Conservation (phyloP, 2,888 invertebrate genomes). For the Heteropelma amictum region DNA sequence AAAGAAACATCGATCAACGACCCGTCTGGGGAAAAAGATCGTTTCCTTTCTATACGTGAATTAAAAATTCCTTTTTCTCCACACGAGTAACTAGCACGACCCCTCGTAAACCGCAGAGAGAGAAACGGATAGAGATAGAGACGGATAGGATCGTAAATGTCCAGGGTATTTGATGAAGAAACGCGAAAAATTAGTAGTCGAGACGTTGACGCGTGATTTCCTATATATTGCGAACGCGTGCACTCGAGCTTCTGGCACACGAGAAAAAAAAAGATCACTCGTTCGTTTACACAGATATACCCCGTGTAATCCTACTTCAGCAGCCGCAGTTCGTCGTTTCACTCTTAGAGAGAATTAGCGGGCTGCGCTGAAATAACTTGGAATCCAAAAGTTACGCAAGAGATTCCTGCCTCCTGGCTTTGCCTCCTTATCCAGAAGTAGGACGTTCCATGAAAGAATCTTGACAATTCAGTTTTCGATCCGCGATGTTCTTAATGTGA, state of each 20-base stretch:
- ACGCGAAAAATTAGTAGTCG: constrained; percentile 50
- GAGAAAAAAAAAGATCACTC: constrained; percentile 37
- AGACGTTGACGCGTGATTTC: constrained; percentile 31
- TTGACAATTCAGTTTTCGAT: constrained; percentile 16
- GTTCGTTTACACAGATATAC: not conserved
- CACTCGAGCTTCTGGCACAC: constrained; percentile 3
- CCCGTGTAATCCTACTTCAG: too few relatives aligned
- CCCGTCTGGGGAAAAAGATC: constrained; percentile 18
- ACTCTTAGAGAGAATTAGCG: too few relatives aligned
- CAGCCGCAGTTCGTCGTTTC: constrained; percentile 11
- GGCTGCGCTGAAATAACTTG: too few relatives aligned
- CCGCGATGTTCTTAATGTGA: not conserved
- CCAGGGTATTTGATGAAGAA: constrained; percentile 29
- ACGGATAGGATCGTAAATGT: constrained; percentile 5
- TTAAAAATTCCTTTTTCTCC: constrained; percentile 36
- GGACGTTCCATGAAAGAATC: constrained; percentile 33
- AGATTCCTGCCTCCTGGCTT: too few relatives aligned
- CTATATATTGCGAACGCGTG: constrained; percentile 11
- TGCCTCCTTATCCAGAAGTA: constrained; percentile 41
- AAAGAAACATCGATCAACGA: not conserved
- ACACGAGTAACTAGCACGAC: not conserved
- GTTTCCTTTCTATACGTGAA: constrained; percentile 33
- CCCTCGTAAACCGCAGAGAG: not conserved
- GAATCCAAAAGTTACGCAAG: constrained; percentile 47
- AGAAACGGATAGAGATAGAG: not conserved